Evolutionary conservation across 1,140 invertebrate genomes (phyloP), one percentile per base, ranked within the genome.

Genomic region (Pissodes strobi): DNA sequence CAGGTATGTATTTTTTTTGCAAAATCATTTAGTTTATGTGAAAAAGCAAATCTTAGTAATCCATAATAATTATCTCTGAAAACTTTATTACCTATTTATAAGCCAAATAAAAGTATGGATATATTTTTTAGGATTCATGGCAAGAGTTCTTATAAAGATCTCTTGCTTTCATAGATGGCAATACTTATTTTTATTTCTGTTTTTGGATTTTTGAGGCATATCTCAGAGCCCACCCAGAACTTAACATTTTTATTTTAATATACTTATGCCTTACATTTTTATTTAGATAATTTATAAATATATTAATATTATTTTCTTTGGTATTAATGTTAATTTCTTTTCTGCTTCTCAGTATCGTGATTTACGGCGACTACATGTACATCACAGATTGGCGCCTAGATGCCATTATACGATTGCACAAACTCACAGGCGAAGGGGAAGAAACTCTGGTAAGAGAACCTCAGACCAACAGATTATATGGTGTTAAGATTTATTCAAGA

Each of bases 351-450:
- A 64, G 68, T 23, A 91, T 99, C 37, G 93, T 97, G 0, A 93
- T 98, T 63, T 88, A 95, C 77, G 86, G 89, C 71, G 88, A 97
- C n/a, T 94, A 89, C 81, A 90, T 99, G 83, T 99, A 97, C 75
- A 95, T 98, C 12, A 97, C 97, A 0, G 97, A 99, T 76, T 98
- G 97, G 95, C 81, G 96, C 30, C 77, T 97, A 4, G 96, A 98
- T 78, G 94, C 96, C 0, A 98, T 99, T 27, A 89, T 98, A 1
- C 82, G 91, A 30, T 81, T 98, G 58, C 88, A 97, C 72, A 98
- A 98, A 76, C 81, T 89, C 13, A 94, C 89, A 0, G 95, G 93
- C 0, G 89, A 89, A 43, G 87, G 92, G 61, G 93, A 95, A 75
- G 87, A 90, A 63, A 89, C 93, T 64, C 83, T 96, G 68, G 89